These are phyloP conservation scores for Lochmaea crataegi DNA, from an alignment of 2,888 invertebrate genomes.

Conservation along the genomic window DNA sequence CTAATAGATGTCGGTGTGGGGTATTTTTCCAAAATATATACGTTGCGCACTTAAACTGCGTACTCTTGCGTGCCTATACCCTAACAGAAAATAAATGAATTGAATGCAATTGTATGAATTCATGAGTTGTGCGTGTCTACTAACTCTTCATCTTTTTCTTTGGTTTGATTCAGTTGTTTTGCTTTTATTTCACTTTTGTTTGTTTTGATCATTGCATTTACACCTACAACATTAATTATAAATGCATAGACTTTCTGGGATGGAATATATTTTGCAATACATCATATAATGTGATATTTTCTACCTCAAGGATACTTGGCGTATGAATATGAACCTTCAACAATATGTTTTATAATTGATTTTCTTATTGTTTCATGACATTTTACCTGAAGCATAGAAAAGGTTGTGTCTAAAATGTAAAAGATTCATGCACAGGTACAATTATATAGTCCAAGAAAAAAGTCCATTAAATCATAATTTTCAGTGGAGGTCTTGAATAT, in stretches of 20 bases:
- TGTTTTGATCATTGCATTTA: background rate
- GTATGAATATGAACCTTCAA: slow-evolving; percentile 9
- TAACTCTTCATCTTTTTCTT: too few relatives aligned
- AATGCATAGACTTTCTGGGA: slow-evolving; percentile 14
- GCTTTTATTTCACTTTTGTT: background rate
- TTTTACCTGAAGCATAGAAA: background rate
- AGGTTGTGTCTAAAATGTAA: slow-evolving; percentile 21
- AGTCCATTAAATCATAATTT: too few relatives aligned
- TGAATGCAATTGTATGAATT: too few relatives aligned
- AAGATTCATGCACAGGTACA: background rate
- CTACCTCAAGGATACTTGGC: slow-evolving; percentile 11
- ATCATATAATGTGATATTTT: slow-evolving; percentile 12
- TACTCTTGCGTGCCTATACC: too few relatives aligned
- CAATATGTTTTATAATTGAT: slow-evolving; percentile 38
- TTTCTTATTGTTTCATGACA: slow-evolving; percentile 35
- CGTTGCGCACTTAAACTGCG: too few relatives aligned
- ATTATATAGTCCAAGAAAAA: too few relatives aligned
- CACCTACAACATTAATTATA: slow-evolving; percentile 16
- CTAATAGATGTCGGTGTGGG: too few relatives aligned
- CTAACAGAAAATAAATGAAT: too few relatives aligned
- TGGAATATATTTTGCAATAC: slow-evolving; percentile 6
- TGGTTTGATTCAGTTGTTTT: too few relatives aligned
- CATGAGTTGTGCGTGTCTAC: too few relatives aligned
- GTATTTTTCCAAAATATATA: too few relatives aligned
- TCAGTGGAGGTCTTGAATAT: too few relatives aligned